Evolutionary conservation across 1,140 invertebrate species (phyloP).

Genomic region (Anastatus disparis): DNA sequence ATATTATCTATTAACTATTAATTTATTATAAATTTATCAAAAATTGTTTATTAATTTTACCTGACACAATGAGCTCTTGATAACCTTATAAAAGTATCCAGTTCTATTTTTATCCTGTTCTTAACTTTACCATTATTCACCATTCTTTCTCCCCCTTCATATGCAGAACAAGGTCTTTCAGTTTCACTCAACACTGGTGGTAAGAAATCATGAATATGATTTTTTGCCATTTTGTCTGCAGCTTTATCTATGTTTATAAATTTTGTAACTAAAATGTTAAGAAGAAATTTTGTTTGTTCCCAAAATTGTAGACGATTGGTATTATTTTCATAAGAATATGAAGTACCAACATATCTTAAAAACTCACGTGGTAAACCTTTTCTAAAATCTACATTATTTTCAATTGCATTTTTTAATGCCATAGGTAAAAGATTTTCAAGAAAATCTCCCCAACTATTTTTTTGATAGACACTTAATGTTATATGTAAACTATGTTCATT

Average conservation of each 20-base stretch:
- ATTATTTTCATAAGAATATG: constrained; percentile 67
- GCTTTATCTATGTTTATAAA: constrained; percentile 82
- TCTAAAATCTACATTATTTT: constrained; percentile 78
- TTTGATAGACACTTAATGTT: constrained; percentile 92
- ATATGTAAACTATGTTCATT: constrained; percentile 89
- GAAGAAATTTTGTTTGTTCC: constrained; percentile 71
- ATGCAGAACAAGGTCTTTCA: constrained; percentile 76
- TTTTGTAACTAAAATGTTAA: constrained; percentile 71
- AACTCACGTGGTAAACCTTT: constrained; percentile 85
- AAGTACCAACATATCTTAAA: constrained; percentile 77
- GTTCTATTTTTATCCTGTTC: constrained; percentile 74
- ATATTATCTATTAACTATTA: constrained; percentile 22
- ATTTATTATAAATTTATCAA: constrained; percentile 9
- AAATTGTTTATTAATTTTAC: too few relatives aligned
- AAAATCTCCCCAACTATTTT: constrained; percentile 89
- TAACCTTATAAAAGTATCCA: constrained; percentile 77
- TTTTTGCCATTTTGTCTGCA: constrained; percentile 85
- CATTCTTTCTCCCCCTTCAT: constrained; percentile 77
- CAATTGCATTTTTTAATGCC: constrained; percentile 79
- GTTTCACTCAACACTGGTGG: constrained; percentile 79
- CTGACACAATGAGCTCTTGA: constrained; percentile 76
- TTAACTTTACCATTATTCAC: constrained; percentile 71
- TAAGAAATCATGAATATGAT: constrained; percentile 86
- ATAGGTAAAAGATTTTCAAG: constrained; percentile 83
- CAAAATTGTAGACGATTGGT: constrained; percentile 69